These are phyloP conservation scores for Amphilophus citrinellus DNA, from an alignment of 2,113 vertebrate genomes.

Conservation along the genomic window DNA sequence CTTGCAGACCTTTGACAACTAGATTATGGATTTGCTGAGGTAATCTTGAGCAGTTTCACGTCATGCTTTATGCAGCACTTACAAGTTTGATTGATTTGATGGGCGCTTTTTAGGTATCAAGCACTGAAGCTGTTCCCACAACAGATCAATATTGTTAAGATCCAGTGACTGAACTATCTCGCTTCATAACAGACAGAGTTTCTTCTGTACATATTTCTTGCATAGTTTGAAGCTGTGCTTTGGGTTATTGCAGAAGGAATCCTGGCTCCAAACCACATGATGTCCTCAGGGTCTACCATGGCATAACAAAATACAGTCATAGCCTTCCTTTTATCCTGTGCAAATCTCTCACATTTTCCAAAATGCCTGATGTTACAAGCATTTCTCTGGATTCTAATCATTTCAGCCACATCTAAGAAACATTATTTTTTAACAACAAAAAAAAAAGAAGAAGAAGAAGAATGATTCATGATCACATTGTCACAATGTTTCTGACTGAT, in stretches of 20 bases:
- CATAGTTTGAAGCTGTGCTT: too few relatives aligned
- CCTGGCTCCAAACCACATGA: background rate
- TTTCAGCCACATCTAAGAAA: background rate
- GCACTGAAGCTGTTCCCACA: background rate
- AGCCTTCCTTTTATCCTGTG: background rate
- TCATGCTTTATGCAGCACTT: background rate
- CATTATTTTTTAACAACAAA: background rate
- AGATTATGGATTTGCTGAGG: background rate
- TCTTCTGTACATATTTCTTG: background rate
- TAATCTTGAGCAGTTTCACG: background rate
- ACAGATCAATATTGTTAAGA: background rate
- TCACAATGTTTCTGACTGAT: background rate
- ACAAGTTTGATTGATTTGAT: background rate
- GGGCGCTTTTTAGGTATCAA: background rate
- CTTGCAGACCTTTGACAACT: background rate
- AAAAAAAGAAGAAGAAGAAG: too few relatives aligned
- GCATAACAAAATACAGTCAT: background rate
- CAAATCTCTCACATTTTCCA: background rate
- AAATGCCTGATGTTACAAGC: background rate
- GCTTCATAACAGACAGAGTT: background rate
- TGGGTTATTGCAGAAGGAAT: background rate
- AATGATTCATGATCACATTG: background rate
- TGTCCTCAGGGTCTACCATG: background rate
- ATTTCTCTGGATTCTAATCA: background rate
- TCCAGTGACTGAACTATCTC: background rate